Base-by-base conservation (phyloP, 2,113 vertebrate genomes). In the Albula glossodonta region DNA sequence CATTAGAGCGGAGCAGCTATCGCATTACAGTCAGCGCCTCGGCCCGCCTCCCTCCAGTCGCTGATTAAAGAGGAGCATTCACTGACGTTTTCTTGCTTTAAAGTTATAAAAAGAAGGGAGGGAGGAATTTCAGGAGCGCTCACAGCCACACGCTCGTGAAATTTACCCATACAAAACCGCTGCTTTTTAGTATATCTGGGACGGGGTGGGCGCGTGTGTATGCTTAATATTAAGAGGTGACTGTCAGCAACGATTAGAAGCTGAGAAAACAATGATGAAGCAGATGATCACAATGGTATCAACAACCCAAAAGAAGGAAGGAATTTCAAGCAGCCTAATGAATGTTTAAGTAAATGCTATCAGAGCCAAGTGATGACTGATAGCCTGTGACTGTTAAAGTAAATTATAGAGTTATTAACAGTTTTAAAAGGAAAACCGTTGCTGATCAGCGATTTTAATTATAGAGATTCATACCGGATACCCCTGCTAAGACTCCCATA, bases 1-100 rank as follows among this genome's bases (percentile, higher is more conserved):
- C 87, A 88, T 91, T 79, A 92, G 93, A 93, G 91, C 94, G 92
- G 92, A 91, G 90, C 87, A 81, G 90, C 95, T 92, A 95, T 96
- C 96, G 94, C 95, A 95, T 97, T 96, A 97, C 96, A 96, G 95
- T 95, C 95, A 94, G 94, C 95, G 94, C 95, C 96, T 95, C 94
- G 95, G 91, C 92, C 96, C 96, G 96, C 96, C 96, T 94, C 94
- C 95, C 91, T 92, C 93, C 87, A 92, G 93, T 93, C 93, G 90
- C 95, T 94, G 95, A 96, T 96, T 96, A 96, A 96, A 96, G 94
- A 96, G 94, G 87, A 93, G 87, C 74, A 81, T 88, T 87, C 83
- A 70, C 88, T 81, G 41, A 13, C 83, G 90, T 60, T 83, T 22
- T 50, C 22, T 83, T 85, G 66, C 82, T 87, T 80, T 87, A 80